A percentile compares a stretch with the other conserved stretches of the same genome.
These are phyloP conservation scores for Drosophila rhopaloa DNA, from an alignment of 1,140 invertebrate species.

Conservation along the genomic window DNA sequence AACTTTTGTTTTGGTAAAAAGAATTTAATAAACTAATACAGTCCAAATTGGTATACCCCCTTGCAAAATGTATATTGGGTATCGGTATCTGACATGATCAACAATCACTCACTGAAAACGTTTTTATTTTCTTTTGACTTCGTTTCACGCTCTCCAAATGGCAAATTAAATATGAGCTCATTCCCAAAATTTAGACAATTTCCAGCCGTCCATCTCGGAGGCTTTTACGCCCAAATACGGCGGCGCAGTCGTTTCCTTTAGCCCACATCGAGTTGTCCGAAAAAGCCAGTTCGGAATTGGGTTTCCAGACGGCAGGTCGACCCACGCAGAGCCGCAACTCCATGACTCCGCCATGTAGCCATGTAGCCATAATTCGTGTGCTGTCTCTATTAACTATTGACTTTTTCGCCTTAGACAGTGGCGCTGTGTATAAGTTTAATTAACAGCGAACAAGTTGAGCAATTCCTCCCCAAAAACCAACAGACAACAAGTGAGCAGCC, in stretches of 20 bases:
- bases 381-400: slow-evolving; percentile 44
- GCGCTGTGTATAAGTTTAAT: slow-evolving; percentile 63
- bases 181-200: slow-evolving; percentile 64
- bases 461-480: slow-evolving; percentile 41
- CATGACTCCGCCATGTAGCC: slow-evolving; percentile 23
- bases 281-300: slow-evolving; percentile 62
- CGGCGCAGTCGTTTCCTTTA: slow-evolving; percentile 65
- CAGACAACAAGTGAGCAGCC: slow-evolving; percentile 33
- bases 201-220: slow-evolving; percentile 44
- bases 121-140: slow-evolving; percentile 35
- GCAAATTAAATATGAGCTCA: slow-evolving; percentile 65
- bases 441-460: slow-evolving; percentile 65
- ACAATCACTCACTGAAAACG: slow-evolving; percentile 32
- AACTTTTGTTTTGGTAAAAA: background rate
- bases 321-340: slow-evolving; percentile 36
- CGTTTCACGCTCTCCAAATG: slow-evolving; percentile 56
- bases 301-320: slow-evolving; percentile 61
- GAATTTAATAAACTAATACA: background rate
- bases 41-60: background rate
- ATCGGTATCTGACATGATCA: slow-evolving; percentile 25
- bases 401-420: slow-evolving; percentile 31
- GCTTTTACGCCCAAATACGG: slow-evolving; percentile 78
- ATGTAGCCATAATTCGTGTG: slow-evolving; percentile 22
- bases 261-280: slow-evolving; percentile 68
- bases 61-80: background rate